Evolutionary conservation across 2,797 vertebrate species (phyloP).

Genomic region (Bradypodion ventrale): DNA sequence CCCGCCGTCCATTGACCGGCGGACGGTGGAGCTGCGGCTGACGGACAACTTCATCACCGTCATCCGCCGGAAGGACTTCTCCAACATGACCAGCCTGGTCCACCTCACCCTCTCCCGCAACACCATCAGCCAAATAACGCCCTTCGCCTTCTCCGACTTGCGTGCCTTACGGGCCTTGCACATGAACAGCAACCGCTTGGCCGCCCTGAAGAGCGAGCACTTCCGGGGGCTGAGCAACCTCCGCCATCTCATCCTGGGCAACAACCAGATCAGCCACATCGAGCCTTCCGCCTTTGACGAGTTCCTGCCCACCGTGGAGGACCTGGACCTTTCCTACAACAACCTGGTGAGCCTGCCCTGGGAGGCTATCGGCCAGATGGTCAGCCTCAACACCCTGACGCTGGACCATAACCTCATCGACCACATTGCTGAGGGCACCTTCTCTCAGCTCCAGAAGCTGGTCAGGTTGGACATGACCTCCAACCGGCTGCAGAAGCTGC

Average conservation of each 20-base stretch:
- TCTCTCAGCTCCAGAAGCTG: slow-evolving; percentile 89
- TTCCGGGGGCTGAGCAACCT: slow-evolving; percentile 89
- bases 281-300: slow-evolving; percentile 85
- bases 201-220: slow-evolving; percentile 83
- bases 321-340: slow-evolving; percentile 94
- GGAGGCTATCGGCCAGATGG: slow-evolving; percentile 93
- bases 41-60: slow-evolving; percentile 96
- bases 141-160: slow-evolving; percentile 88
- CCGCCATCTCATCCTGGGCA: slow-evolving; percentile 92
- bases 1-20: slow-evolving; percentile 90
- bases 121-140: slow-evolving; percentile 91
- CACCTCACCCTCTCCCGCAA: slow-evolving; percentile 95
- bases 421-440: slow-evolving; percentile 87
- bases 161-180: slow-evolving; percentile 88
- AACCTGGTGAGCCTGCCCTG: slow-evolving; percentile 90
- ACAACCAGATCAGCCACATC: slow-evolving; percentile 92
- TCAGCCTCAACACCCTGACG: slow-evolving; percentile 90
- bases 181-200: slow-evolving; percentile 93
- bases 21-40: slow-evolving; percentile 91
- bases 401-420: slow-evolving; percentile 95
- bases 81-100: slow-evolving; percentile 96
- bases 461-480: slow-evolving; percentile 94
- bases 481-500: slow-evolving; percentile 90
- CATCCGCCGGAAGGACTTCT: slow-evolving; percentile 89
- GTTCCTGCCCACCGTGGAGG: slow-evolving; percentile 91